Percentiles rank a stretch among this genome's conserved stretches.
phyloP scores from a whole-genome alignment of 2,888 invertebrate species.

The Embidobia sp. region DNA sequence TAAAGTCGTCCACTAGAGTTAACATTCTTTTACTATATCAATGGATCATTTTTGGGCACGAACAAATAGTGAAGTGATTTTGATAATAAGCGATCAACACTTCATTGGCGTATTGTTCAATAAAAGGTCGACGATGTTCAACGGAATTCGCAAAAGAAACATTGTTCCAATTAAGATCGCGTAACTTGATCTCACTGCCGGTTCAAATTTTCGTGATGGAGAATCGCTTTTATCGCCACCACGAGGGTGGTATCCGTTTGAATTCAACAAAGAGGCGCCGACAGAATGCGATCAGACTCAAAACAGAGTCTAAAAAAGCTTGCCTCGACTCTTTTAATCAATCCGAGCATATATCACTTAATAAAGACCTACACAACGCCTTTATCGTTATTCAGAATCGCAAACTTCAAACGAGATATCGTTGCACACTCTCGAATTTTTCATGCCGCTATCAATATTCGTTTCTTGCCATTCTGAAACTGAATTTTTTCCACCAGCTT shows the following conservation, averaged over 20 bases:
- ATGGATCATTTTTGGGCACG: too few relatives aligned
- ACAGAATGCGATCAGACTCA: slow-evolving; percentile 19
- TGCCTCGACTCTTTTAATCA: slow-evolving; percentile 29
- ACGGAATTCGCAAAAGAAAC: too few relatives aligned
- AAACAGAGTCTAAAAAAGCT: slow-evolving; percentile 17
- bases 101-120: too few relatives aligned
- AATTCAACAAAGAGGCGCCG: slow-evolving; percentile 33
- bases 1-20: too few relatives aligned
- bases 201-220: not conserved
- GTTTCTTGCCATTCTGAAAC: too few relatives aligned
- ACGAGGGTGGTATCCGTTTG: slow-evolving; percentile 25
- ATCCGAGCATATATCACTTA: slow-evolving; percentile 31
- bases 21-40: too few relatives aligned
- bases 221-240: slow-evolving; percentile 6
- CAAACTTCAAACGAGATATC: slow-evolving; percentile 22
- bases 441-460: not conserved
- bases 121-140: too few relatives aligned
- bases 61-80: too few relatives aligned
- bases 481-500: too few relatives aligned
- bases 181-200: not conserved
- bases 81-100: too few relatives aligned
- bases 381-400: slow-evolving; percentile 40
- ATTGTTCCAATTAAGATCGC: not conserved
- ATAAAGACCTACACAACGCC: slow-evolving; percentile 23
- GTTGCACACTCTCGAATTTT: not conserved